Conservation (phyloP, 2,888 invertebrate species). For the Apotomis betuletana region DNA sequence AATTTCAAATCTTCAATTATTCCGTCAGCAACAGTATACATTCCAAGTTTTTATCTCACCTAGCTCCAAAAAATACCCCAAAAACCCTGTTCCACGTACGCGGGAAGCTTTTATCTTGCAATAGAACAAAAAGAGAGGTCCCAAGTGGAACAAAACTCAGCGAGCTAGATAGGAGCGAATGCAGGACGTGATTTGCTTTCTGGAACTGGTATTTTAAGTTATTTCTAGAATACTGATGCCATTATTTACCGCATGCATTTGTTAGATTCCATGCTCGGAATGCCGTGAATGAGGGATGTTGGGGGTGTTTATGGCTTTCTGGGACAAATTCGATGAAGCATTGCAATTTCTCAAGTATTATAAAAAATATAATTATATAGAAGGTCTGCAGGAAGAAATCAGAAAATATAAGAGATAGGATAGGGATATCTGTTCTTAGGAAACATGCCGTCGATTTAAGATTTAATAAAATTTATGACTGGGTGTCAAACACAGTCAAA, state of each 20-base stretch:
- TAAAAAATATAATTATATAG: no score
- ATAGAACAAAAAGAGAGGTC: conserved; percentile 11
- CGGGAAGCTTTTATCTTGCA: conserved; percentile 8
- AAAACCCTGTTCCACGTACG: background rate
- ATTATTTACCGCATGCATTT: conserved; percentile 27
- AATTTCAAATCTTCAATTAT: no score
- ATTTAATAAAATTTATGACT: no score
- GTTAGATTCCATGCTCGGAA: background rate
- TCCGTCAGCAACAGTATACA: no score
- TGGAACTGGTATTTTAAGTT: conserved; percentile 17
- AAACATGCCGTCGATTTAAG: no score
- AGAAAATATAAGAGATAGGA: no score
- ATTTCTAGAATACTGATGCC: conserved; percentile 14
- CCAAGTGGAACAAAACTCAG: conserved; percentile 12
- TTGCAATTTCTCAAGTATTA: no score
- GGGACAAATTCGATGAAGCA: no score
- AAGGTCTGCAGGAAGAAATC: no score
- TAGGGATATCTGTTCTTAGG: no score
- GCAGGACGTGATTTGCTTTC: conserved; percentile 28
- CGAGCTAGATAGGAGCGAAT: conserved; percentile 21
- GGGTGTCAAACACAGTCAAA: no score
- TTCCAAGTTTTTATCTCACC: background rate
- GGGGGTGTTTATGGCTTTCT: no score
- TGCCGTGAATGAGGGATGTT: background rate
- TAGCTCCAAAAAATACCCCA: background rate